Conservation (phyloP, 2,797 vertebrate genomes). For the Microtus californicus region DNA sequence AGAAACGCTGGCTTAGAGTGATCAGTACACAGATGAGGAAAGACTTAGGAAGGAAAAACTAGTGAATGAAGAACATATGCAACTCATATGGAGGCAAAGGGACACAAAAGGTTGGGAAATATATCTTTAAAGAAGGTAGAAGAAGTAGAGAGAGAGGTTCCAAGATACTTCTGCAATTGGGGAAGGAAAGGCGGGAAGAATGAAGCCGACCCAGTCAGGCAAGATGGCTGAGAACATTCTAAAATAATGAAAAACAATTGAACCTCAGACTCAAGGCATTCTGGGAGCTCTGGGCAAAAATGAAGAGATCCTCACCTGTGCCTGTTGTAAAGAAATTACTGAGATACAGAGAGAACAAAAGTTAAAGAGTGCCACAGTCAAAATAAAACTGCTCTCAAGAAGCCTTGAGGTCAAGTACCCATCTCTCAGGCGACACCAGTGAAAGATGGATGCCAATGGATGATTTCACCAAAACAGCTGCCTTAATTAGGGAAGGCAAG, state of each 20-base stretch:
- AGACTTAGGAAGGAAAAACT: not conserved
- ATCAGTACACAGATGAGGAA: not conserved
- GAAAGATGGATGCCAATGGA: not conserved
- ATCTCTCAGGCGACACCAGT: constrained; percentile 6
- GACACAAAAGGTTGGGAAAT: not conserved
- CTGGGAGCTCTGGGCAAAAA: not conserved
- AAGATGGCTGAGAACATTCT: constrained; percentile 25
- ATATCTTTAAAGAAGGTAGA: not conserved
- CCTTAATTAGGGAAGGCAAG: not conserved
- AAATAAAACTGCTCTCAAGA: constrained; percentile 7
- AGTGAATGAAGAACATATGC: not conserved
- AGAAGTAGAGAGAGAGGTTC: not conserved
- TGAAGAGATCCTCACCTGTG: not conserved
- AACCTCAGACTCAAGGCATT: not conserved
- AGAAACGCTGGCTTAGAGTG: not conserved
- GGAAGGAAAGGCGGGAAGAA: not conserved
- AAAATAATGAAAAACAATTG: constrained; percentile 25
- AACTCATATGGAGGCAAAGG: not conserved
- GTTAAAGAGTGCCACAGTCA: not conserved
- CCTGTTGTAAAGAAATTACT: not conserved
- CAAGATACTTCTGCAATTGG: not conserved
- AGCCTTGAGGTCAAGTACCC: not conserved
- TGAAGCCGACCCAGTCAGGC: not conserved
- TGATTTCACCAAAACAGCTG: not conserved
- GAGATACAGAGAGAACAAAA: not conserved